A percentile compares a stretch with the other conserved stretches of the same genome.
These are phyloP conservation scores for Platycercus adscitus DNA, from an alignment of 2,113 vertebrate genomes.

Conservation along the genomic window DNA sequence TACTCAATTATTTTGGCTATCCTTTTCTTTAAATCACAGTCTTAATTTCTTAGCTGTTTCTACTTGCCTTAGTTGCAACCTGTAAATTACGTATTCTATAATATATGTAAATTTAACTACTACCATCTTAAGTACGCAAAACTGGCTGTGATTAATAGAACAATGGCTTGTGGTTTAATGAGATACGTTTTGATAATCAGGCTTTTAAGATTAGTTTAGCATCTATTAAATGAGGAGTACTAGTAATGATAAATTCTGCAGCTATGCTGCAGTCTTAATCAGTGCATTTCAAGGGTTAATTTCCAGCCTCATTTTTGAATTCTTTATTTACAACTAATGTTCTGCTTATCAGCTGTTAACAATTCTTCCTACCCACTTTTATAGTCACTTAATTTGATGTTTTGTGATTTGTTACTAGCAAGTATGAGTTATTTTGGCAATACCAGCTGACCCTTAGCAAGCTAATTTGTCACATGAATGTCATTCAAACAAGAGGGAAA, in stretches of 20 bases:
- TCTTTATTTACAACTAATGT: neutral
- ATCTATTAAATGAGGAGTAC: neutral
- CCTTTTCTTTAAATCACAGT: neutral
- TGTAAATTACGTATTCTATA: neutral
- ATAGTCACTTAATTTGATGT: slow-evolving; percentile 1
- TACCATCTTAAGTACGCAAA: neutral
- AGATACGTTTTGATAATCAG: neutral
- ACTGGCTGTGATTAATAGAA: neutral
- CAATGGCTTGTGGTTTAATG: neutral
- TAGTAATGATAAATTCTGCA: neutral
- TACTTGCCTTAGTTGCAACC: neutral
- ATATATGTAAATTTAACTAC: neutral
- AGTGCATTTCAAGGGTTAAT: neutral
- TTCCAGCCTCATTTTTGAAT: slow-evolving; percentile 13
- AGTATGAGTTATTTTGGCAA: slow-evolving; percentile 47
- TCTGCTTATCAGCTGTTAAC: neutral
- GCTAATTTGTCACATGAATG: slow-evolving; percentile 60
- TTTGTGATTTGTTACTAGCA: slow-evolving; percentile 37
- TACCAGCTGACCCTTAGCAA: slow-evolving; percentile 45
- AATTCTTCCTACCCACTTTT: neutral
- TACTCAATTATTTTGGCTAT: neutral
- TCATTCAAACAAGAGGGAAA: slow-evolving; percentile 64
- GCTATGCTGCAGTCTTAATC: neutral
- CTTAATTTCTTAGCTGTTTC: neutral
- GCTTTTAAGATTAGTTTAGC: neutral